These are phyloP conservation scores for Regulus satrapa DNA, from an alignment of 2,113 vertebrate genomes.

Conservation along the genomic window DNA sequence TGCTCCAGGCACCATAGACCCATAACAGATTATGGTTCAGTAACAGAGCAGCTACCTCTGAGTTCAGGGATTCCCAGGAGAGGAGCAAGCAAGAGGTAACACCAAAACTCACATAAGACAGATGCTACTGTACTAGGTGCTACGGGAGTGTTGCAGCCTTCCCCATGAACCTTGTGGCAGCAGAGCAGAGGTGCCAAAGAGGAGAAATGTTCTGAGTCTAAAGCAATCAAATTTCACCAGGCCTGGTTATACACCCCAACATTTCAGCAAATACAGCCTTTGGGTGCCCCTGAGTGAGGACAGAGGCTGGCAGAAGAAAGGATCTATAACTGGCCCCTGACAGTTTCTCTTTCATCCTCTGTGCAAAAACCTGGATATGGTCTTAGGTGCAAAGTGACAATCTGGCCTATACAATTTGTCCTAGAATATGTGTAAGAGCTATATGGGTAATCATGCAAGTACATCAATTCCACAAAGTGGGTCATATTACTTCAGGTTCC, in stretches of 20 bases:
- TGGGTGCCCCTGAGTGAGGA: background rate
- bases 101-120: background rate
- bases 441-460: background rate
- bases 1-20: background rate
- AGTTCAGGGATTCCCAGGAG: background rate
- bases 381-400: background rate
- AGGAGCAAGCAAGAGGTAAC: background rate
- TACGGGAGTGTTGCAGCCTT: background rate
- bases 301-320: background rate
- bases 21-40: background rate
- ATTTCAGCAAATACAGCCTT: fast-evolving
- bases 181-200: background rate
- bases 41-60: background rate
- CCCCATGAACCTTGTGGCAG: background rate
- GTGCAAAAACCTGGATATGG: background rate
- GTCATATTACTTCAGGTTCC: background rate
- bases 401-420: background rate
- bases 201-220: background rate
- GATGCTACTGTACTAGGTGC: background rate
- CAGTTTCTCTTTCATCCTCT: background rate
- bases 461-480: background rate
- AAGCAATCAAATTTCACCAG: background rate
- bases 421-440: background rate
- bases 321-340: background rate
- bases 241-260: background rate